phyloP scores from a whole-genome alignment of 2,888 invertebrate genomes.

The Drosophila ustulata region DNA sequence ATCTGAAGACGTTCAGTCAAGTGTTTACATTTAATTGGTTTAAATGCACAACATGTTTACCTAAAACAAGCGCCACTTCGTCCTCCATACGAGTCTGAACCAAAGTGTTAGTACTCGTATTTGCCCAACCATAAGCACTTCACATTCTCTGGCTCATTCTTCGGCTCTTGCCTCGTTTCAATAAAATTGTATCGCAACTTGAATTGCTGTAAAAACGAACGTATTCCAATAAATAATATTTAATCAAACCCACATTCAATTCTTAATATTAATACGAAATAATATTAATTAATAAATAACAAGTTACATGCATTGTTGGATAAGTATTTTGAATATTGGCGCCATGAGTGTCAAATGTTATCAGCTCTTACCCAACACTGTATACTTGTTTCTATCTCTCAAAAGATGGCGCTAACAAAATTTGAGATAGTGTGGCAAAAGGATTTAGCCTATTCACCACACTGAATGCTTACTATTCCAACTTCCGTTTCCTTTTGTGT shows the following conservation, averaged over 20 bases:
- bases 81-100: neutral
- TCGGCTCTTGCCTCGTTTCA: neutral
- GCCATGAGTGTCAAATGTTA: neutral
- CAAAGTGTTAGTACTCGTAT: constrained; percentile 25
- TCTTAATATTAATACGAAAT: too few relatives aligned
- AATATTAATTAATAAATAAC: neutral
- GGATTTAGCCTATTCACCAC: neutral
- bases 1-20: constrained; percentile 28
- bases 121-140: constrained; percentile 24
- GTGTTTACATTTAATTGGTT: constrained; percentile 63
- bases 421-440: neutral
- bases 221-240: neutral
- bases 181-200: neutral
- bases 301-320: neutral
- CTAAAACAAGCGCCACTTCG: constrained; percentile 19
- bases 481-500: too few relatives aligned
- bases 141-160: neutral
- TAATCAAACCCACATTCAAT: neutral
- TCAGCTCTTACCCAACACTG: neutral
- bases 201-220: neutral
- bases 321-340: neutral
- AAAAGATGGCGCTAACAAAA: neutral
- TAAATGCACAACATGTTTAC: constrained; percentile 52
- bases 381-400: neutral
- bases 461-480: neutral